phyloP scores from a whole-genome alignment of 2,113 vertebrate species.

The Silurus asotus region DNA sequence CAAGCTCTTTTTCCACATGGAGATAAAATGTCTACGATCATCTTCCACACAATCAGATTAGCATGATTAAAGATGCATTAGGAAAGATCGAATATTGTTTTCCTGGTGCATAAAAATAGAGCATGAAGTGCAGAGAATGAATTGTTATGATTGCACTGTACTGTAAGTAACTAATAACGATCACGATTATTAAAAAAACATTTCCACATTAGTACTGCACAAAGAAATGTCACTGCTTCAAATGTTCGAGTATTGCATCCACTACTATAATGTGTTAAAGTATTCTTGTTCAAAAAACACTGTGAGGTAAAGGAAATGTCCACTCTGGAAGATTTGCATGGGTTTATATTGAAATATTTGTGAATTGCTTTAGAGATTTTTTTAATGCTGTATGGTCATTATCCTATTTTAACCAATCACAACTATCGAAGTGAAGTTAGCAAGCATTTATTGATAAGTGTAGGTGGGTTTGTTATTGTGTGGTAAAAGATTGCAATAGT shows the following conservation, averaged over 20 bases:
- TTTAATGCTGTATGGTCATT: neutral
- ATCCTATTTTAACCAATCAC: too few relatives aligned
- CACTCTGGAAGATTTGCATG: neutral
- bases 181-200: neutral
- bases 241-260: neutral
- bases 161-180: neutral
- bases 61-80: neutral
- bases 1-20: neutral
- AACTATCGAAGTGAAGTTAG: too few relatives aligned
- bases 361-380: neutral
- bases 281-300: neutral
- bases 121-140: neutral
- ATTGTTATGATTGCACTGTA: neutral
- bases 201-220: neutral
- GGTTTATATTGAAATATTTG: neutral
- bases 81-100: neutral
- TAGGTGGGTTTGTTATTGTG: too few relatives aligned
- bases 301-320: neutral
- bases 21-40: neutral
- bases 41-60: neutral
- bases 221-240: neutral
- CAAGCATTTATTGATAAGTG: too few relatives aligned
- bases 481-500: too few relatives aligned
- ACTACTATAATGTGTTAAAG: neutral
- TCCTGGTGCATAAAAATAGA: neutral